Evolutionary conservation across 1,140 invertebrate species (phyloP), one percentile per base, ranked within the genome.

Genomic region (Dermatophagoides farinae): DNA sequence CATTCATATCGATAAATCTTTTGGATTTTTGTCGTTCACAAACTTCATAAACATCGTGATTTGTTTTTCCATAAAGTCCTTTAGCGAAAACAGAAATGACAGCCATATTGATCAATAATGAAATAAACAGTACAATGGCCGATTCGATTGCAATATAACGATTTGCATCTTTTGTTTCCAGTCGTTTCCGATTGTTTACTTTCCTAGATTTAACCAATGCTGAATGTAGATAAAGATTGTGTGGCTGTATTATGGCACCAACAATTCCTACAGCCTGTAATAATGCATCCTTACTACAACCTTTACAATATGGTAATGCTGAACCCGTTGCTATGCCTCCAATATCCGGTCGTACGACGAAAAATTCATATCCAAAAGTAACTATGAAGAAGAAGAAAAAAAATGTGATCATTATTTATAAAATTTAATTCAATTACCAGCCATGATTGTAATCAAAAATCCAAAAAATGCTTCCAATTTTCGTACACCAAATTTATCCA

Each of bases 181-280:
- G 73, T 25, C 80, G 77, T 65, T 84, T 79, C 31, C 73, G 77
- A 59, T 87, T 75, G 71, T 92, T 83, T 22, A 92, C 76, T 59
- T 85, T 81, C 63, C 87, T 76, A 6, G 85, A 88, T 83, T 90
- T 90, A 16, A 92, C 88, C 52, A 93, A 73, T 54, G 88, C 87
- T 53, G 86, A 90, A 71, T 93, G 88, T 8, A 93, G 76, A 70
- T 91, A 93, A n/a, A 93, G 77, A 75, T 93, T 93, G 69, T 93
- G 89, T 1, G 89, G 88, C 86, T 92, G 93, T 61, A 93, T 91
- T 44, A 93, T 84, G 57, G 89, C 87, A n/a, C 88, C 88, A 44
- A 92, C 79, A 49, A 91, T 82, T 16, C 85, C 87, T 4, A 92
- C 85, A 46, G 84, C 87, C 72, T 88, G 85, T 1, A 88, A 69